phyloP scores from a whole-genome alignment of 2,113 vertebrate species.

The Fulica atra region DNA sequence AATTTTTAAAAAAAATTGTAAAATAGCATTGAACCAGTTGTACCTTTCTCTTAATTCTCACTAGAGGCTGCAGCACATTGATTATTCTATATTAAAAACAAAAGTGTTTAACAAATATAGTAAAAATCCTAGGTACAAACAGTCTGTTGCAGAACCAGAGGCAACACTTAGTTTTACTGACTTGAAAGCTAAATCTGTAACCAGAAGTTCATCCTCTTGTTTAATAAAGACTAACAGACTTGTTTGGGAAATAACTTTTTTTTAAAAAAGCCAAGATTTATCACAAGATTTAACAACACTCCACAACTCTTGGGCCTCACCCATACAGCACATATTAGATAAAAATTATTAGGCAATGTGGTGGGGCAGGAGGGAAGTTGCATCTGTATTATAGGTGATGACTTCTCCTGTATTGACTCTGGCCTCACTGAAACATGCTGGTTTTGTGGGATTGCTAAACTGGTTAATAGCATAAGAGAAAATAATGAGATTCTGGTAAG shows the following conservation, averaged over 20 bases:
- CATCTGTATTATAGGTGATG: neutral
- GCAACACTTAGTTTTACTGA: neutral
- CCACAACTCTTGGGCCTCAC: neutral
- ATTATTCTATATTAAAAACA: neutral
- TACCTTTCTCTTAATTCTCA: conserved; percentile 2
- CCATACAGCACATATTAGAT: neutral
- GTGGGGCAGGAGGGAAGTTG: neutral
- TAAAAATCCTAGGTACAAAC: neutral
- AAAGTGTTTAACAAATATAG: neutral
- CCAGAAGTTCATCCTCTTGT: neutral
- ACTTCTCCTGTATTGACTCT: neutral
- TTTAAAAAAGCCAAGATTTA: neutral
- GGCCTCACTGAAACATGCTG: neutral
- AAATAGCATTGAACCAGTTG: neutral
- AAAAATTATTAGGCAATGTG: neutral
- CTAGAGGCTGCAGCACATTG: neutral
- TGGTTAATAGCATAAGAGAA: neutral
- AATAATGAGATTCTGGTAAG: neutral
- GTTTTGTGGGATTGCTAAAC: neutral
- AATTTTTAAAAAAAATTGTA: neutral
- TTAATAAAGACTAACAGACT: neutral
- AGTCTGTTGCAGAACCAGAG: neutral
- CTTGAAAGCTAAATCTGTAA: neutral
- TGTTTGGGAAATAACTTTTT: neutral
- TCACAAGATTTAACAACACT: neutral